Evolutionary conservation across 2,113 vertebrate species (phyloP).

Genomic region (Gymnogyps californianus): DNA sequence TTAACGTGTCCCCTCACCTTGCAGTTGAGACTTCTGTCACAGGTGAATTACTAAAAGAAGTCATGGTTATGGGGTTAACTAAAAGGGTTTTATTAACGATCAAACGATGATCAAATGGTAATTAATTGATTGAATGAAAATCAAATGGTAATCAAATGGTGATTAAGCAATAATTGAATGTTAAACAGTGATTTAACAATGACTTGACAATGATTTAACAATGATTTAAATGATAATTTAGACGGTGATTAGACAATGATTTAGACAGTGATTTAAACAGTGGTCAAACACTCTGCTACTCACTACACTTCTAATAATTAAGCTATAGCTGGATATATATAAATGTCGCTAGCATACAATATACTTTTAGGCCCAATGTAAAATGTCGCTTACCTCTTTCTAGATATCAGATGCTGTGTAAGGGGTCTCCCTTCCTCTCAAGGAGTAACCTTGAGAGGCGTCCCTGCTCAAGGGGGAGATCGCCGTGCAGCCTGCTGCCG

Average conservation of each 20-base stretch:
- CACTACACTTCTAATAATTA: not conserved
- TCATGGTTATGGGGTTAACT: not conserved
- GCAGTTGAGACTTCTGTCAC: not conserved
- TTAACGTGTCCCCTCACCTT: not conserved
- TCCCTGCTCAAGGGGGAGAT: not conserved
- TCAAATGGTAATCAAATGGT: not conserved
- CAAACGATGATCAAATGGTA: not conserved
- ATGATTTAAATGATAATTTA: not conserved
- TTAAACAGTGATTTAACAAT: not conserved
- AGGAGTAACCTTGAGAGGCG: not conserved
- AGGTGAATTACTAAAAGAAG: not conserved
- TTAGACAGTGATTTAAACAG: not conserved
- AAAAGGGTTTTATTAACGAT: not conserved
- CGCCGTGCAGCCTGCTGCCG: too few relatives aligned
- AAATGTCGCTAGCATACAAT: not conserved
- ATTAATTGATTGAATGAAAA: not conserved
- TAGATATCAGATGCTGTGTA: not conserved
- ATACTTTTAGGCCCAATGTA: not conserved
- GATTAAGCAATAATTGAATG: not conserved
- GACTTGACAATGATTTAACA: not conserved
- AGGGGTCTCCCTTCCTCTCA: accelerated
- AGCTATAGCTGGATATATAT: not conserved
- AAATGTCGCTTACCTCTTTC: not conserved
- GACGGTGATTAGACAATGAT: not conserved
- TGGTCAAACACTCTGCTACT: not conserved